phyloP scores from a whole-genome alignment of 23 tunicate species.

The Pegea sp. region DNA sequence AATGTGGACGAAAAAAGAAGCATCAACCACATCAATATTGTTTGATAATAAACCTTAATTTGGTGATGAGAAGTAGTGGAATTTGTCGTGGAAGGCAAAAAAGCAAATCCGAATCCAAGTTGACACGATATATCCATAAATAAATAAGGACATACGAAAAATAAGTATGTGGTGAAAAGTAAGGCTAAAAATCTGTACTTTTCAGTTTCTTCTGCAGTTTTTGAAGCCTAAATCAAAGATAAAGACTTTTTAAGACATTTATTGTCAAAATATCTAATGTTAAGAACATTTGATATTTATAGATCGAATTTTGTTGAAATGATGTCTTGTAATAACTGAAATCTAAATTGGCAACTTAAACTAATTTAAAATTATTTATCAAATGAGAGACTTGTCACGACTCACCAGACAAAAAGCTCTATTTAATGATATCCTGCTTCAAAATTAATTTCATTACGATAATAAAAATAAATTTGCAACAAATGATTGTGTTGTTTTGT shows the following conservation, averaged over 20 bases:
- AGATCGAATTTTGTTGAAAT: not conserved
- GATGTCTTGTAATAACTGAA: too few species aligned
- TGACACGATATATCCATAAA: conserved; percentile 32
- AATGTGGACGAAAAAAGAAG: conserved; percentile 44
- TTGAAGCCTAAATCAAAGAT: conserved; percentile 22
- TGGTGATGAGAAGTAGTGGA: conserved; percentile 4
- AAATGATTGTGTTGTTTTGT: too few species aligned
- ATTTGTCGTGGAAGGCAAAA: not conserved
- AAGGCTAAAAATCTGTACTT: conserved; percentile 15
- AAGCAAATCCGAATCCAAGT: conserved; percentile 5
- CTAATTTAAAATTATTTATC: too few species aligned
- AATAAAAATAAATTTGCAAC: too few species aligned
- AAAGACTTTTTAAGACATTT: not conserved
- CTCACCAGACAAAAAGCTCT: not conserved
- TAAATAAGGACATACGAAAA: conserved; percentile 51
- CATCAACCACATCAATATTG: conserved; percentile 64
- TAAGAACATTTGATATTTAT: not conserved
- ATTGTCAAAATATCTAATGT: not conserved
- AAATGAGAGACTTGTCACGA: too few species aligned
- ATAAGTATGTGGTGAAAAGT: conserved; percentile 23
- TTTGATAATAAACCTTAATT: conserved; percentile 40
- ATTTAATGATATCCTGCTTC: not conserved
- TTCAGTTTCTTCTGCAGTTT: conserved; percentile 22
- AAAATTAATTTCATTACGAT: not conserved
- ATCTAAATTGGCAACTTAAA: too few species aligned